A percentile compares a stretch with the other conserved stretches of the same genome.
Evolutionary conservation across 2,888 invertebrate genomes (phyloP).

Genomic region (Biston stratarius): DNA sequence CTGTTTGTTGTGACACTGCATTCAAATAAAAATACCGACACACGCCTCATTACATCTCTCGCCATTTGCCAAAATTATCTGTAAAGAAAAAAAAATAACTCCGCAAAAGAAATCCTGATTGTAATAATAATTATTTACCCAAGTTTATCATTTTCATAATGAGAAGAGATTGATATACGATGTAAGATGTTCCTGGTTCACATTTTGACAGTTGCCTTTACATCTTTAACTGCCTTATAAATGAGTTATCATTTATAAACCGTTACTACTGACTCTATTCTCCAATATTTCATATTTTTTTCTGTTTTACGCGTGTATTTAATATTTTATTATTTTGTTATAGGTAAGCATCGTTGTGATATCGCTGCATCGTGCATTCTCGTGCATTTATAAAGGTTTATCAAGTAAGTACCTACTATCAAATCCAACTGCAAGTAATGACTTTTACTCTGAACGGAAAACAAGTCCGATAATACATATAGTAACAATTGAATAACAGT

Average conservation of each 20-base stretch:
- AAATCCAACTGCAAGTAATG: too few relatives aligned
- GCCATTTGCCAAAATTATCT: slow-evolving; percentile 45
- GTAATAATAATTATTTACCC: slow-evolving; percentile 15
- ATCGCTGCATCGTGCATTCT: too few relatives aligned
- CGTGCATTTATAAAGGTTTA: neutral
- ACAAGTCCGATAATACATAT: too few relatives aligned
- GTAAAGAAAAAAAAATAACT: too few relatives aligned
- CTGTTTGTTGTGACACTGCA: slow-evolving; percentile 41
- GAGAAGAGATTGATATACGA: slow-evolving; percentile 20
- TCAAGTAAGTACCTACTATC: neutral
- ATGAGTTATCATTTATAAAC: too few relatives aligned
- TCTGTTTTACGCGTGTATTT: neutral
- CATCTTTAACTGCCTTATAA: slow-evolving; percentile 1
- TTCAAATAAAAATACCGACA: slow-evolving; percentile 38
- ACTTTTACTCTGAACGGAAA: too few relatives aligned
- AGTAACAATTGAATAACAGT: too few relatives aligned
- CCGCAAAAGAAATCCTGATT: slow-evolving; percentile 26
- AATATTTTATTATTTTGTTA: slow-evolving; percentile 44
- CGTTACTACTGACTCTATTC: too few relatives aligned
- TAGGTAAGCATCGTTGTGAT: slow-evolving; percentile 45
- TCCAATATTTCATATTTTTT: neutral
- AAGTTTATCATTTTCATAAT: slow-evolving; percentile 31
- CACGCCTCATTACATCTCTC: slow-evolving; percentile 36
- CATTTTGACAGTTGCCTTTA: slow-evolving; percentile 19
- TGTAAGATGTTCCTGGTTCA: slow-evolving; percentile 19